Conservation (phyloP, 1,140 invertebrate species). For the Himalopsyche phryganea region DNA sequence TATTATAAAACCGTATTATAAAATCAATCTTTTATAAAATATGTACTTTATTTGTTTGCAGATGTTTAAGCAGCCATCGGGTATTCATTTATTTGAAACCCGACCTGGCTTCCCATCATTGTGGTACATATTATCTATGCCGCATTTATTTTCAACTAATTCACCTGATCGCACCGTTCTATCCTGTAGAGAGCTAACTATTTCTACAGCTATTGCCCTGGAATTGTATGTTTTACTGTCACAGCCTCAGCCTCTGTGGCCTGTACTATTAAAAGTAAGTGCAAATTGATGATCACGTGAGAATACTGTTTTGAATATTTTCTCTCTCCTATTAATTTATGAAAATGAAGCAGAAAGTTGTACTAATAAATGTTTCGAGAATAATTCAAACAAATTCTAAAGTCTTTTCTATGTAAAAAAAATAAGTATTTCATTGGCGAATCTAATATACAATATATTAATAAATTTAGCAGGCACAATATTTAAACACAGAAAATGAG, state of each 20-base stretch:
- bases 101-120: conserved; percentile 51
- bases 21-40: too few relatives aligned
- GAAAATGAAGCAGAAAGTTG: too few relatives aligned
- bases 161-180: conserved; percentile 47
- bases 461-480: too few relatives aligned
- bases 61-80: conserved; percentile 30
- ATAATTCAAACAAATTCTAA: too few relatives aligned
- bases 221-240: conserved; percentile 67
- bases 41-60: conserved; percentile 5
- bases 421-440: too few relatives aligned
- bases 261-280: conserved; percentile 64
- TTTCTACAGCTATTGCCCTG: conserved; percentile 58
- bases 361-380: too few relatives aligned
- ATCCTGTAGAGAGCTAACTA: conserved; percentile 51
- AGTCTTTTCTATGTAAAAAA: too few relatives aligned
- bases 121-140: conserved; percentile 64
- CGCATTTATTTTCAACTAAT: conserved; percentile 56
- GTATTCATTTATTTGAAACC: conserved; percentile 31
- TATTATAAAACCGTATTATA: too few relatives aligned
- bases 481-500: too few relatives aligned
- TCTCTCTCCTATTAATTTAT: too few relatives aligned
- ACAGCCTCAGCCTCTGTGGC: conserved; percentile 75
- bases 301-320: not conserved
- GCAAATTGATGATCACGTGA: not conserved
- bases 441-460: too few relatives aligned